Evolutionary conservation across 2,888 invertebrate species (phyloP).

Genomic region (Peribatodes rhomboidaria): DNA sequence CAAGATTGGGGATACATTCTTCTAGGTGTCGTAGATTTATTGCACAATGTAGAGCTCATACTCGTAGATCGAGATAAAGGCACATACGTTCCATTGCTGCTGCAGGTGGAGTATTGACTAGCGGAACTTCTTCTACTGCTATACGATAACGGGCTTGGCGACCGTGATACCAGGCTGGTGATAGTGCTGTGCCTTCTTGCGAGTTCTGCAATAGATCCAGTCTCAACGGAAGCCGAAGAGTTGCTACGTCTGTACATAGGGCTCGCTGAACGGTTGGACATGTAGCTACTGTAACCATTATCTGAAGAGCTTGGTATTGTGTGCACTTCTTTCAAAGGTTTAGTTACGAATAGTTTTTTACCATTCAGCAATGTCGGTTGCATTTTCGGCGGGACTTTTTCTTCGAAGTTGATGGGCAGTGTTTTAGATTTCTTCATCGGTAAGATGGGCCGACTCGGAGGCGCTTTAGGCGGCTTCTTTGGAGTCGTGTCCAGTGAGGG

Average conservation of each 20-base stretch:
- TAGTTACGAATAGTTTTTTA: slow-evolving; percentile 75
- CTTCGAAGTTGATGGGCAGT: slow-evolving; percentile 79
- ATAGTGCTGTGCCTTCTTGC: slow-evolving; percentile 75
- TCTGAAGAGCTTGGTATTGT: slow-evolving; percentile 66
- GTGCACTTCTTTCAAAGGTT: slow-evolving; percentile 78
- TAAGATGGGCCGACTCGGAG: slow-evolving; percentile 70
- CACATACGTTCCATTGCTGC: slow-evolving; percentile 77
- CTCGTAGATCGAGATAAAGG: slow-evolving; percentile 79
- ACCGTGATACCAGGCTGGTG: slow-evolving; percentile 78
- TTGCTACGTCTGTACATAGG: slow-evolving; percentile 75
- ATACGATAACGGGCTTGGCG: slow-evolving; percentile 86
- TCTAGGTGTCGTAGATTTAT: slow-evolving; percentile 86
- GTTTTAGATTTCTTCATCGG: slow-evolving; percentile 82
- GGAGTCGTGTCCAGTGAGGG: slow-evolving; percentile 75
- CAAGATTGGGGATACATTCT: slow-evolving; percentile 90
- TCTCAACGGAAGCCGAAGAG: slow-evolving; percentile 77
- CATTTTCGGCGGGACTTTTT: slow-evolving; percentile 70
- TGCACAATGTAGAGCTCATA: slow-evolving; percentile 72
- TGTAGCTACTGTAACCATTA: slow-evolving; percentile 66
- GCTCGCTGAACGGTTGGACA: slow-evolving; percentile 72
- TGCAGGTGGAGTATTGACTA: slow-evolving; percentile 82
- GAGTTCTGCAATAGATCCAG: slow-evolving; percentile 81
- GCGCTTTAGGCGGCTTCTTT: slow-evolving; percentile 80
- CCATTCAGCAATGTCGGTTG: slow-evolving; percentile 67
- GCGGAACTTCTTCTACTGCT: slow-evolving; percentile 73